Evolutionary conservation across 2,888 invertebrate genomes (phyloP), one percentile per base, ranked within the genome.

Genomic region (Xestia ashworthii): DNA sequence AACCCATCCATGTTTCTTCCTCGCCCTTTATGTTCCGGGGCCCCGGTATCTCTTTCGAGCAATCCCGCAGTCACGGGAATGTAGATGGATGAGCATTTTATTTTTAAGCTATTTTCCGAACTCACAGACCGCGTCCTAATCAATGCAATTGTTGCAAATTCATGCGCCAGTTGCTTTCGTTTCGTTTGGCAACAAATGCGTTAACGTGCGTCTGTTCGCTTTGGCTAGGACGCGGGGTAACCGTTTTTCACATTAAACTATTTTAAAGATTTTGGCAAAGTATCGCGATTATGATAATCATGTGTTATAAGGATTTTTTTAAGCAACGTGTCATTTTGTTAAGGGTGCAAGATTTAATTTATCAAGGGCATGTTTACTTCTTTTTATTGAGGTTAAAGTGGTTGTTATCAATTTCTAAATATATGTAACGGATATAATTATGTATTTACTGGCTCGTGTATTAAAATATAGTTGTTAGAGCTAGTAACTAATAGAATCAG

Each of bases 401-500:
- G n/a, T n/a, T 55, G 53, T 53, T 53, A 55, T n/a, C 0, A 3
- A 22, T 53, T 9, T 53, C 3, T 53, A 4, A 53, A 8, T 50
- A 22, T 8, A 53, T 53, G 9, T 22, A 53, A 53, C 9, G 0
- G 53, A 22, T n/a, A 19, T 50, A 3, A 50, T 50, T 53, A 53
- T 53, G 0, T 55, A n/a, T 55, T n/a, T 5, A 55, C 53, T 55
- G n/a, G n/a, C 5, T 53, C 11, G n/a, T 55, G 11, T n/a, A 55
- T 55, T 11, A 55, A 55, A 55, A n/a, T n/a, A 55, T 22, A 1
- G n/a, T 55, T 55, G n/a, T n/a, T n/a, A 55, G 55, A 46, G 8
- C 53, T 46, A 50, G 22, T 78, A 60, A 58, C 60, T 82, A 83
- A 85, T 53, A 44, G 50, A 41, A 64, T 1, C 68, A 82, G 81